Base-by-base conservation (phyloP, 2,888 invertebrate species). In the Xylota sylvarum region DNA sequence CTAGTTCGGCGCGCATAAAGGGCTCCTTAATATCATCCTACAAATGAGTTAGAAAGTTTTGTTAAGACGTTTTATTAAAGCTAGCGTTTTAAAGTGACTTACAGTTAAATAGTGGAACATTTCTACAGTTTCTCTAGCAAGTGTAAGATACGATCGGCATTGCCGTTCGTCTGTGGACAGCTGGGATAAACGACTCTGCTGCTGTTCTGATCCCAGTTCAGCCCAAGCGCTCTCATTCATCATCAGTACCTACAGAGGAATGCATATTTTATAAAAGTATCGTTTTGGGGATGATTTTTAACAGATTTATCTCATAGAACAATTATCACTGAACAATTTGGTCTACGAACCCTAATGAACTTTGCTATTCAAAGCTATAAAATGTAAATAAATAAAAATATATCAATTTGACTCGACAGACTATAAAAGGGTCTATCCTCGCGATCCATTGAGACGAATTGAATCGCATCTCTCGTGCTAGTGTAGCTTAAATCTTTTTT, bases 51-150 rank as follows among this genome's bases (percentile, higher is more conserved):
- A 5, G 43, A 6, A 1, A 5, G 10, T 14, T 43, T 2, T 65
- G 9, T 69, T 48, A 23, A 10, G 4, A 48, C 10, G 1, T 43
- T 30, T 32, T 5, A 35, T 10, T 23, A 48, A 30, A 0, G 1
- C 1, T 5, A 50, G 19, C 5, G 40, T 5, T 32, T 35, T 6
- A n/a, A 46, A 17, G n/a, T 5, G 9, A 67, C 90, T 89, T 84
- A 93, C 96, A 19, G 99, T 98, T 89, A 99, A 94, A 93, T 99
- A 98, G 92, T 98, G 97, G 92, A 99, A 96, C 98, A 99, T 98
- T 92, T 99, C 98, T 62, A 99, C 98, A 0, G 99, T 99, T 93
- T 99, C 99, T 88, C 97, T 93, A 56, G 97, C 98, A 83, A 98
- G 93, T 2, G 98, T 98, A 89, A 98, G 94, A 92, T 98, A 98